Evolutionary conservation across 2,888 invertebrate species (phyloP).

Genomic region (Papilio demoleus): DNA sequence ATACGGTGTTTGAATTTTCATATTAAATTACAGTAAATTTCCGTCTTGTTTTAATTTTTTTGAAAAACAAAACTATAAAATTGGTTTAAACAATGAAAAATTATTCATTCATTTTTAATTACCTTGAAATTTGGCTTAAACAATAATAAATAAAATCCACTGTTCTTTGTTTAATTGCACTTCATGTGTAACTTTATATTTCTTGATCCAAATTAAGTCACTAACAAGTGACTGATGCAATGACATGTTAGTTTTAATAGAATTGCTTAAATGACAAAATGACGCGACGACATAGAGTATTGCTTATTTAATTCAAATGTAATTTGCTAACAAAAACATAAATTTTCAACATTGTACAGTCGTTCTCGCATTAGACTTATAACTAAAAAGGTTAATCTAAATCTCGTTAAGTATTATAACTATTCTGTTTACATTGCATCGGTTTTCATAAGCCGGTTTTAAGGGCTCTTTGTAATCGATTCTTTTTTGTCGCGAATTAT

Average conservation of each 20-base stretch:
- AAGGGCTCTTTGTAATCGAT: slow-evolving; percentile 38
- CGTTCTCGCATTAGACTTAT: slow-evolving; percentile 34
- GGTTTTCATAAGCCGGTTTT: slow-evolving; percentile 35
- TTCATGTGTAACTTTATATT: not conserved
- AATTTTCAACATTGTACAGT: slow-evolving; percentile 26
- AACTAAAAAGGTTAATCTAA: slow-evolving; percentile 45
- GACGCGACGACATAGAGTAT: not conserved
- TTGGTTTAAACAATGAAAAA: not conserved
- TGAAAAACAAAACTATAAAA: slow-evolving; percentile 7
- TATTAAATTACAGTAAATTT: not conserved
- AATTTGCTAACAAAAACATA: slow-evolving; percentile 30
- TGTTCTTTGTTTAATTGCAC: not conserved
- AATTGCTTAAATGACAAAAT: not conserved
- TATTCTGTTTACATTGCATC: slow-evolving; percentile 43
- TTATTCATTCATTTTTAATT: not conserved
- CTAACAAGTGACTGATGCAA: not conserved
- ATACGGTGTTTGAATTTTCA: not conserved
- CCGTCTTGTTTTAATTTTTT: not conserved
- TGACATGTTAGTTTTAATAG: too few species aligned
- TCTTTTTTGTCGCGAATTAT: slow-evolving; percentile 26
- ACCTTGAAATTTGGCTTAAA: not conserved
- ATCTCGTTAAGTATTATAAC: slow-evolving; percentile 45
- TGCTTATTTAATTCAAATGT: slow-evolving; percentile 20
- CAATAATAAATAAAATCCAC: not conserved
- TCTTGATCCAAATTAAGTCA: not conserved